Evolutionary conservation across 2,113 vertebrate species (phyloP).

Genomic region (Channa argus): DNA sequence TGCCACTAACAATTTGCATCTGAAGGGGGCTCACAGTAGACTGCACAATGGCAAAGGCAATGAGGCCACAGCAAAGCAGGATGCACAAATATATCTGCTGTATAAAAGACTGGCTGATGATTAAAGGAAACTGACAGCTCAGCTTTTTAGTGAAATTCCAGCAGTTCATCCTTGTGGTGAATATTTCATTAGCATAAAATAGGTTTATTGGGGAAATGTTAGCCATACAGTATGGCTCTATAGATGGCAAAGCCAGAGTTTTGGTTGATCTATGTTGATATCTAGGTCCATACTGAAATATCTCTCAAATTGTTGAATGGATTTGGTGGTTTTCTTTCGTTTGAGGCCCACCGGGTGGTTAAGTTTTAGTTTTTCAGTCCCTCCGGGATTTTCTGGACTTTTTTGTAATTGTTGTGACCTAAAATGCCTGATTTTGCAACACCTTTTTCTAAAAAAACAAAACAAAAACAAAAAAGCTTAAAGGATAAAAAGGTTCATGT

Average conservation of each 20-base stretch:
- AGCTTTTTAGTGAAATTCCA: neutral
- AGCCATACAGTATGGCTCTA: neutral
- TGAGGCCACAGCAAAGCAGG: constrained; percentile 9
- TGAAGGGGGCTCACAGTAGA: neutral
- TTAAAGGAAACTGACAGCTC: constrained; percentile 1
- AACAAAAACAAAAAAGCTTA: too few relatives aligned
- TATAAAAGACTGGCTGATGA: constrained; percentile 9
- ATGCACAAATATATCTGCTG: constrained; percentile 10
- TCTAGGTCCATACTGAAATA: neutral
- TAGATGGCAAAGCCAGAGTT: neutral
- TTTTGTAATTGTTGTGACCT: too few relatives aligned
- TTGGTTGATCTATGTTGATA: neutral
- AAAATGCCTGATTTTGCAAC: too few relatives aligned
- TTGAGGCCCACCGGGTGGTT: too few relatives aligned
- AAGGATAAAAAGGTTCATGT: too few relatives aligned
- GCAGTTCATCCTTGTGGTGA: neutral
- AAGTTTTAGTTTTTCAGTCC: too few relatives aligned
- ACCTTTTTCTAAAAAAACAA: too few relatives aligned
- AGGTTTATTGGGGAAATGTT: neutral
- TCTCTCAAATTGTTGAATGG: neutral
- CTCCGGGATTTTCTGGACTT: too few relatives aligned
- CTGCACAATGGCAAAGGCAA: constrained; percentile 28
- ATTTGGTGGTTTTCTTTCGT: neutral
- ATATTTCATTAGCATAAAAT: constrained; percentile 8
- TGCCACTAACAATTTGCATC: constrained; percentile 20